These are phyloP conservation scores for Willowsia nigromaculata DNA, from an alignment of 2,888 invertebrate species.

Conservation along the genomic window DNA sequence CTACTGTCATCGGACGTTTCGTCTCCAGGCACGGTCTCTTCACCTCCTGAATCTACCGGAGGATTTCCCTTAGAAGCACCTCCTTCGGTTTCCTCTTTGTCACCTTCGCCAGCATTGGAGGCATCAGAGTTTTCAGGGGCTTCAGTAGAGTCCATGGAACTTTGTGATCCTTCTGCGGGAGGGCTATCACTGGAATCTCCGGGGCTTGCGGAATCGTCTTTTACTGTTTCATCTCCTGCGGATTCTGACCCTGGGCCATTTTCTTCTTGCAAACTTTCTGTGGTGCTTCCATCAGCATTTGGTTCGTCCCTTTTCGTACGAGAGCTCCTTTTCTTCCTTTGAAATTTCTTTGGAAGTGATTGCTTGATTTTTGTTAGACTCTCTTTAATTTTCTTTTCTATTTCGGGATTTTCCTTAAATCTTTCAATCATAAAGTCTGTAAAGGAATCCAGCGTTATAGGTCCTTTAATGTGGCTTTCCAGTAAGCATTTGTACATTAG, in stretches of 20 bases:
- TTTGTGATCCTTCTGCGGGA: too few relatives aligned
- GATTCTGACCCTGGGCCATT: too few relatives aligned
- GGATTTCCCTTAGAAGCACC: neutral
- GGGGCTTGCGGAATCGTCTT: neutral
- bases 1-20: too few relatives aligned
- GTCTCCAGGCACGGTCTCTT: too few relatives aligned
- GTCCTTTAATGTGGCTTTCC: neutral
- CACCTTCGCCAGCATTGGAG: neutral
- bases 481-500: constrained; percentile 29
- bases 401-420: neutral
- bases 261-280: too few relatives aligned
- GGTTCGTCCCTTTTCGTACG: constrained; percentile 9
- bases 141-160: too few relatives aligned
- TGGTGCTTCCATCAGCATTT: neutral
- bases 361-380: neutral
- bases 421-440: neutral
- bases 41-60: too few relatives aligned
- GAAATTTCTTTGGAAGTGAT: neutral
- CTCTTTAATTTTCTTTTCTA: neutral
- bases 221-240: neutral
- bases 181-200: too few relatives aligned
- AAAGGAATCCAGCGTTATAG: neutral
- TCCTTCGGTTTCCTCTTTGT: neutral
- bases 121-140: neutral
- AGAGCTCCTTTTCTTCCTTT: neutral